Evolutionary conservation across 2,888 invertebrate species (phyloP), one percentile per base, ranked within the genome.

Genomic region (Ophion costatus): DNA sequence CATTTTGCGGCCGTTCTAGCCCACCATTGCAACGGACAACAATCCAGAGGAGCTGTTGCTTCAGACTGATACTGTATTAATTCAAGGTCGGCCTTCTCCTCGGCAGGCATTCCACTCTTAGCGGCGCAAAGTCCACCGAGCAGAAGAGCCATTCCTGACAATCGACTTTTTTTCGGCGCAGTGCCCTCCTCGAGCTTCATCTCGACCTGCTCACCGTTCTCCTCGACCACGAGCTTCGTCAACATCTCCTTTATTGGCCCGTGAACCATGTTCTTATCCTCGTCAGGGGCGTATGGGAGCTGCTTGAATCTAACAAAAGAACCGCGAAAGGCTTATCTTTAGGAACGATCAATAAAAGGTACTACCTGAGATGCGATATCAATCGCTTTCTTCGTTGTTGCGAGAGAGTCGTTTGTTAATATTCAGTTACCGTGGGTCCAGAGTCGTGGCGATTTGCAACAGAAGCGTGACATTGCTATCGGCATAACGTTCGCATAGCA

Each of bases 1-100:
- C 94, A 94, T 86, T 94, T 94, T 2, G 92, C 92, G 0, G 92
- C 90, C 3, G 91, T 91, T 84, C 92, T 91, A 0, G 91, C 88
- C 94, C 94, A 94, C 94, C 94, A 94, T 69, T 94, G 92, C n/a
- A 94, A 87, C 1, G 94, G 94, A 86, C 94, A 94, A 75, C 92
- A 93, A 87, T 94, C 94, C 0, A 94, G 89, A 9, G 94, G 90
- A 20, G 94, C 94, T 3, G 93, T 93, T 0, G 92, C 90, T 84
- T 94, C 94, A 1, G 94, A 94, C 78, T 94, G 94, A 88, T 94
- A 94, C 75, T 94, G 94, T 1, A 93, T 93, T 38, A 94, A 88
- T 86, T 94, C 94, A 14, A 94, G 90, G 79, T 94, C 93, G 0
- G 94, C 94, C 76, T 94, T 93, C 82, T 94, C 94, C 77, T 93